These are phyloP conservation scores for Numenius arquata DNA, from an alignment of 2,113 vertebrate genomes.

Conservation along the genomic window DNA sequence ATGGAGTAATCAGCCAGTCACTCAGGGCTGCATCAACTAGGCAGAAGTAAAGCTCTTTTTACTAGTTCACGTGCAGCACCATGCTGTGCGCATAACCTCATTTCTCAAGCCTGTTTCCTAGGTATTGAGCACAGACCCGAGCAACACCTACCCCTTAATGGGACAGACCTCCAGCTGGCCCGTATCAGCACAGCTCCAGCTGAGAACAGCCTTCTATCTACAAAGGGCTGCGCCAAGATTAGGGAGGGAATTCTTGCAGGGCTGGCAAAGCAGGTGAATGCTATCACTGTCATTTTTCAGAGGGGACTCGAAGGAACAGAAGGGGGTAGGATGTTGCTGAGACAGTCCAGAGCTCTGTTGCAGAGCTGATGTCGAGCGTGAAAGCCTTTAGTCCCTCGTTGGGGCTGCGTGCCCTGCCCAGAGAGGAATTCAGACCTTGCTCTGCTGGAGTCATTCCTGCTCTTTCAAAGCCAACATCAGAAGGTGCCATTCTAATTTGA, in stretches of 20 bases:
- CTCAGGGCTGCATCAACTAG: not conserved
- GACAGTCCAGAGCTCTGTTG: not conserved
- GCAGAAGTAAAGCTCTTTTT: constrained; percentile 10
- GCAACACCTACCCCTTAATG: constrained; percentile 36
- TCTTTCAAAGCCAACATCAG: constrained; percentile 8
- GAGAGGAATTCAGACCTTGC: not conserved
- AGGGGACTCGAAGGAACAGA: not conserved
- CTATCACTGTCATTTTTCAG: not conserved
- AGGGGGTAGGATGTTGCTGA: not conserved
- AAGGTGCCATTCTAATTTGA: not conserved
- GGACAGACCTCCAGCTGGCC: constrained; percentile 25
- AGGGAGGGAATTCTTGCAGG: not conserved
- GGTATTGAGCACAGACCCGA: not conserved
- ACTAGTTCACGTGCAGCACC: not conserved
- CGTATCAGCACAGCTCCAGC: not conserved
- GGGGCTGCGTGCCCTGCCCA: not conserved
- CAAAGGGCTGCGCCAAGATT: not conserved
- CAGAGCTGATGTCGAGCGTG: not conserved
- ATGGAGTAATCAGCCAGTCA: constrained; percentile 15
- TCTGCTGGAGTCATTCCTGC: not conserved
- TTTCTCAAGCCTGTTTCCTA: constrained; percentile 42
- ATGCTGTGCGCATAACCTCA: not conserved
- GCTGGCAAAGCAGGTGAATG: not conserved
- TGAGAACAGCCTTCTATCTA: not conserved
- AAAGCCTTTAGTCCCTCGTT: not conserved